Conservation (phyloP, 2,888 invertebrate genomes). For the Ecdyonurus torrentis region DNA sequence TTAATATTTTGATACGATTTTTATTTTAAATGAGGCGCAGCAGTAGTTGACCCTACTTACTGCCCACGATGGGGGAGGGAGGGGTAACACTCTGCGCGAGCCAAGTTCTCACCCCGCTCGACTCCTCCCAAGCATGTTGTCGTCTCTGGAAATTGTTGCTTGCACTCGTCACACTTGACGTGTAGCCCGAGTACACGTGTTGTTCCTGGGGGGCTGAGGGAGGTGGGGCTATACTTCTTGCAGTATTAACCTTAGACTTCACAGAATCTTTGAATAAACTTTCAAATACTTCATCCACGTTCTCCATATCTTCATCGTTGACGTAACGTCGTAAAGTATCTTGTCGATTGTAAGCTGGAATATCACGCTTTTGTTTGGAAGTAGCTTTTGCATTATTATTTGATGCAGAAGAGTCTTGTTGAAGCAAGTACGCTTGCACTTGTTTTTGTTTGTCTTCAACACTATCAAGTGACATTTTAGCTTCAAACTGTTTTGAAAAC, state of each 20-base stretch:
- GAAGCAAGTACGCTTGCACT: constrained; percentile 50
- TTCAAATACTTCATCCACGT: constrained; percentile 79
- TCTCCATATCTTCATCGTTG: constrained; percentile 37
- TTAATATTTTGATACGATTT: no score
- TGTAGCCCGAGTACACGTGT: not conserved
- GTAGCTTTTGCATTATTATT: constrained; percentile 18
- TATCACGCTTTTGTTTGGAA: no score
- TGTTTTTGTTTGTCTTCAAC: constrained; percentile 51
- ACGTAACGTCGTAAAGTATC: not conserved
- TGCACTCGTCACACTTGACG: not conserved
- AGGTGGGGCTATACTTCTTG: not conserved
- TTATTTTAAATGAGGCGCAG: not conserved
- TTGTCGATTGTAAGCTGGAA: constrained; percentile 13
- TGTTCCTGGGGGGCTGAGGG: constrained; percentile 11
- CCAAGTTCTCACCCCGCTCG: constrained; percentile 11
- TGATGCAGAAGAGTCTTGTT: not conserved
- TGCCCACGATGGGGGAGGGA: constrained; percentile 9
- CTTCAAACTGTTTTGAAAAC: constrained; percentile 65
- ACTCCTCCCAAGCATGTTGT: constrained; percentile 14
- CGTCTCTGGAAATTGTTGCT: constrained; percentile 9
- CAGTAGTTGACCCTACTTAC: constrained; percentile 13
- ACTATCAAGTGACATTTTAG: constrained; percentile 50
- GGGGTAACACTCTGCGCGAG: constrained; percentile 9
- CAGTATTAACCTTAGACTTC: no score
- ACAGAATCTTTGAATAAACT: constrained; percentile 46